Conservation (phyloP, 1,140 invertebrate genomes). For the Mercenaria mercenaria region DNA sequence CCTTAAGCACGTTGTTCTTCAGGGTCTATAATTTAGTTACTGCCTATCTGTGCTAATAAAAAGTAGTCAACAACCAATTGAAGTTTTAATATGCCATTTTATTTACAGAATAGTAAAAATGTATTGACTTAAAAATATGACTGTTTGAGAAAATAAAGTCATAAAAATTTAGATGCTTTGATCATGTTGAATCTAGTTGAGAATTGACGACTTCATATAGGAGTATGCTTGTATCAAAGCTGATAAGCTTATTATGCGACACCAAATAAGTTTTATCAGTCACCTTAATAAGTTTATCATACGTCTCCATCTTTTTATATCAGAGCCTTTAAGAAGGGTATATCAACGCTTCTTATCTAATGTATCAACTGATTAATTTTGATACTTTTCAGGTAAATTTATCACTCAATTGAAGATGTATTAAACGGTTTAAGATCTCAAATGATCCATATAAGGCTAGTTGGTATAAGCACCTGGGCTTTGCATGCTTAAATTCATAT, state of each 20-base stretch:
- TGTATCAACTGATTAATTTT: slow-evolving; percentile 55
- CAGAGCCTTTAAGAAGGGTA: not conserved
- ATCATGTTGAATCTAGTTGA: slow-evolving; percentile 12
- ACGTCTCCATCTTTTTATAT: slow-evolving; percentile 18
- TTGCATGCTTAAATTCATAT: slow-evolving; percentile 3
- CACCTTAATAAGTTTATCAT: slow-evolving; percentile 42
- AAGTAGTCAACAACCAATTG: too few species aligned
- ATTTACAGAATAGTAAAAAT: not conserved
- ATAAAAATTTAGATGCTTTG: slow-evolving; percentile 19
- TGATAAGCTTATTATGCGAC: slow-evolving; percentile 29
- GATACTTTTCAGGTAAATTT: slow-evolving; percentile 47
- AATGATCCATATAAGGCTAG: not conserved
- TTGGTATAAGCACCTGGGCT: slow-evolving; percentile 8
- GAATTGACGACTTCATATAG: not conserved
- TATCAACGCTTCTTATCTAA: slow-evolving; percentile 11
- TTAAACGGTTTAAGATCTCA: slow-evolving; percentile 29
- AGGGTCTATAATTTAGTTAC: too few species aligned
- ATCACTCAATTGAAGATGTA: slow-evolving; percentile 45
- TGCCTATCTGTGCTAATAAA: too few species aligned
- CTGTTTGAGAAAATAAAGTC: slow-evolving; percentile 18
- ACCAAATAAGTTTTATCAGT: not conserved
- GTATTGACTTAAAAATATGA: not conserved
- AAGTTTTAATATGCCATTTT: not conserved
- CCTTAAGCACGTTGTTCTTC: too few species aligned
- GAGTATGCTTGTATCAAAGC: not conserved